A percentile compares a stretch with the other conserved stretches of the same genome.
Evolutionary conservation across 2,797 vertebrate species (phyloP).

Genomic region (Bryconaethiops microstoma): DNA sequence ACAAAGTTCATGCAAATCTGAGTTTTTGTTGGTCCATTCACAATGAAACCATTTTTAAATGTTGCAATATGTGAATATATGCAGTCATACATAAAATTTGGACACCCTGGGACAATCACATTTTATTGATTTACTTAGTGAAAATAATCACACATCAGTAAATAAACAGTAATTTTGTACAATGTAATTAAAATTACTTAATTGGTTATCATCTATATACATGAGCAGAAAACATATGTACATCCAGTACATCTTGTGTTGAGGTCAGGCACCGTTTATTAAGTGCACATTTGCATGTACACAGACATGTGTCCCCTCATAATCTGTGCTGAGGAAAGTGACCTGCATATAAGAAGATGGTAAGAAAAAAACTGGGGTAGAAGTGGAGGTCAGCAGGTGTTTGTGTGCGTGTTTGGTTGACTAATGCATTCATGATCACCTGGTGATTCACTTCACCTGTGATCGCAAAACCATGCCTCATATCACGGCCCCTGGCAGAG

Average conservation of each 20-base stretch:
- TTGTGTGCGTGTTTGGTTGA: slow-evolving; percentile 56
- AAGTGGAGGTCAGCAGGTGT: slow-evolving; percentile 65
- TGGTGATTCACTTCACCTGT: slow-evolving; percentile 53
- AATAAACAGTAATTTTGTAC: no score
- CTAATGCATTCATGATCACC: slow-evolving; percentile 66
- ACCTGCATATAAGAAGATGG: slow-evolving; percentile 27
- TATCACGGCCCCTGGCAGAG: slow-evolving; percentile 47
- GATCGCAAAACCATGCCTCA: slow-evolving; percentile 49
- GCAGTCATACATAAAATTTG: no score
- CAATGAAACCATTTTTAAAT: no score
- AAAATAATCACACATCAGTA: no score
- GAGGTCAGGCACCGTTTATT: neutral
- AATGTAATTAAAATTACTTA: no score
- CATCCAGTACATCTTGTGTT: neutral
- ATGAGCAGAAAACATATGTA: neutral
- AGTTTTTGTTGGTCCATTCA: no score
- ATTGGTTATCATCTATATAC: neutral
- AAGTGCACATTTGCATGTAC: neutral
- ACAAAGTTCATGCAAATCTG: no score
- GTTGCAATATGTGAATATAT: no score
- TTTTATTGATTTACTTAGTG: no score
- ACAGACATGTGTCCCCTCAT: neutral
- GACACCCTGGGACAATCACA: no score
- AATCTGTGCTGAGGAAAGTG: slow-evolving; percentile 7
- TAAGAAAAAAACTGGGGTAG: slow-evolving; percentile 50